Base-by-base conservation (phyloP, 2,888 invertebrate genomes). In the Oxycera nigricornis region DNA sequence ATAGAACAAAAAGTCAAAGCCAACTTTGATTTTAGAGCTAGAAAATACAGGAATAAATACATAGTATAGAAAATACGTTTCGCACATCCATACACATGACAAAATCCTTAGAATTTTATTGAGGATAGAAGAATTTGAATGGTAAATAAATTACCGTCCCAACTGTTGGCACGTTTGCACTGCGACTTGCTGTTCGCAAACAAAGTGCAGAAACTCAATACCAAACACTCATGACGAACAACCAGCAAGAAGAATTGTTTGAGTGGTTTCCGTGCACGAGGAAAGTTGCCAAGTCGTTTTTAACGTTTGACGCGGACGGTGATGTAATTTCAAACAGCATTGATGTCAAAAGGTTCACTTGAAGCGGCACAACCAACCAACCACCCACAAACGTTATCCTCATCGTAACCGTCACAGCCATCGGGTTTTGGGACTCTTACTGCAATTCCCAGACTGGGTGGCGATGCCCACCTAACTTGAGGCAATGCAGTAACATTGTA, bases 271-370 rank as follows among this genome's bases (percentile, higher is more conserved):
- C 31, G 11, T 2, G 20, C 20, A 52, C 30, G 3, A 20, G 50
- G 55, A 70, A 70, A 70, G 70, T 70, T 70, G 70, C 70, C 52
- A 70, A 70, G 52, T 70, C 30, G 22, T 52, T 35, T 68, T 9
- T 11, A 52, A 31, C 17, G 14, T 24, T 55, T 17, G 31, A 55
- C 55, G 55, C 7, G 7, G 31, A 26, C 22, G 14, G 20, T 70
- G 70, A 70, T 70, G 52, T 70, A 52, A 70, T 70, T 52, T 20
- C 31, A 50, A 28, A 30, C 52, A 30, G n/a, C 17, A 62, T 3
- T 28, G 2, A 59, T 30, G 30, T 55, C 30, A 30, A 59, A 41
- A 65, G 41, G 41, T 65, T 41, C 39, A 65, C 59, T 59, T 30
- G 59, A 55, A 24, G 24, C 11, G 52, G 52, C 20, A 1, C 17